Base-by-base conservation (phyloP, 2,113 vertebrate species). In the Polypterus senegalus region DNA sequence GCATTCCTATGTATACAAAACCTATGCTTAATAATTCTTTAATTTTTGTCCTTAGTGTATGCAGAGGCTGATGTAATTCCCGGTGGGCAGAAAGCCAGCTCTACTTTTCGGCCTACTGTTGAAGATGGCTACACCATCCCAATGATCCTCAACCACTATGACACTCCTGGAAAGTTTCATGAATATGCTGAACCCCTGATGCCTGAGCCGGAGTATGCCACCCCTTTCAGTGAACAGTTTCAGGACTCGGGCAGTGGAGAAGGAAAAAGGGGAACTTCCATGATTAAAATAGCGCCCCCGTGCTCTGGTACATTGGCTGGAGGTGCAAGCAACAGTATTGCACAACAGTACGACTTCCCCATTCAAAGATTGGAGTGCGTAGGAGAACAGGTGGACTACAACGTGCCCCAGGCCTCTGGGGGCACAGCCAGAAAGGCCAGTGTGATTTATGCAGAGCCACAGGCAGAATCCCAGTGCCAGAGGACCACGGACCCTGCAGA, bases 161-260 rank as follows among this genome's bases (percentile, higher is more conserved):
- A 86, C 9, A 72, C 83, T 1, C 90, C 90, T 0, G 82, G 81
- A 2, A 73, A 71, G 56, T 61, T 81, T 27, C 86, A 89, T 0
- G 87, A 91, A 61, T 91, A 93, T 0, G 83, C 89, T 0, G 85
- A 91, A 67, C 91, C 89, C 0, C 78, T 92, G 64, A 84, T 80
- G 0, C 83, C 81, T 0, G 90, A 92, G 71, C 88, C 90, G 0
- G 89, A 93, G 64, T 93, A 93, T 0, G 91, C 91, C 57, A 91
- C 82, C 0, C 91, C 91, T 0, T 91, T 92, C 70, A 46, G 65
- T 0, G 90, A 92, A 9, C 82, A 68, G 60, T 59, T 61, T 2
- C 47, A 59, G 0, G 81, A 89, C 48, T 61, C 63, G 0, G 2
- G 48, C 0, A 43, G 68, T 54, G 46, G 27, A 1, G 59, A 67